phyloP scores from a whole-genome alignment of 2,113 vertebrate species.

The Apteryx owenii region DNA sequence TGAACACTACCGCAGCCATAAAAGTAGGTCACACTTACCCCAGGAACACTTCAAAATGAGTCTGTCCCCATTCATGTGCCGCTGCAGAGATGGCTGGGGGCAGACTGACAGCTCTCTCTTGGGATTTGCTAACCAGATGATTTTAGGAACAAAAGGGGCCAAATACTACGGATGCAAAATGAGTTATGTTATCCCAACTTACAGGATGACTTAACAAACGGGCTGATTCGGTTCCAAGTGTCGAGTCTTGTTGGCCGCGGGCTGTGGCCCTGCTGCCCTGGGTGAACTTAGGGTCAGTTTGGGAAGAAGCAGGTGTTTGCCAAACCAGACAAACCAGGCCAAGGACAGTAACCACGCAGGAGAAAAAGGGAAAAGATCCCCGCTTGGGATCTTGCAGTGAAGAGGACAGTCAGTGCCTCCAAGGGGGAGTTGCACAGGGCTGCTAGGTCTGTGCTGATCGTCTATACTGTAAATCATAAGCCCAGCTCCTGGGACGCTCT shows the following conservation, averaged over 20 bases:
- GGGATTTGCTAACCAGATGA: not conserved
- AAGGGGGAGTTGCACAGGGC: not conserved
- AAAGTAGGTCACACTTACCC: slow-evolving; percentile 61
- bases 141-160: not conserved
- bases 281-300: not conserved
- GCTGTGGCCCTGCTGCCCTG: not conserved
- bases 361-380: not conserved
- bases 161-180: rapidly evolving
- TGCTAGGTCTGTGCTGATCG: not conserved
- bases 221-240: not conserved
- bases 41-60: slow-evolving; percentile 2
- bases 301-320: not conserved
- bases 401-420: not conserved
- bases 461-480: not conserved
- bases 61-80: not conserved
- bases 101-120: not conserved
- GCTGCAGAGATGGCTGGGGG: slow-evolving; percentile 22
- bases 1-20: not conserved
- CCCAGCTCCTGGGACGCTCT: not conserved
- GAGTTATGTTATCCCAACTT: not conserved
- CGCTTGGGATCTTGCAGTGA: no score
- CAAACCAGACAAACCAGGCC: no score
- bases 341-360: not conserved
- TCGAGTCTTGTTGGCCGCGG: rapidly evolving
- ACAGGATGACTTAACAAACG: not conserved